Evolutionary conservation across 2,888 invertebrate genomes (phyloP).

Genomic region (Matsumyia berberina): DNA sequence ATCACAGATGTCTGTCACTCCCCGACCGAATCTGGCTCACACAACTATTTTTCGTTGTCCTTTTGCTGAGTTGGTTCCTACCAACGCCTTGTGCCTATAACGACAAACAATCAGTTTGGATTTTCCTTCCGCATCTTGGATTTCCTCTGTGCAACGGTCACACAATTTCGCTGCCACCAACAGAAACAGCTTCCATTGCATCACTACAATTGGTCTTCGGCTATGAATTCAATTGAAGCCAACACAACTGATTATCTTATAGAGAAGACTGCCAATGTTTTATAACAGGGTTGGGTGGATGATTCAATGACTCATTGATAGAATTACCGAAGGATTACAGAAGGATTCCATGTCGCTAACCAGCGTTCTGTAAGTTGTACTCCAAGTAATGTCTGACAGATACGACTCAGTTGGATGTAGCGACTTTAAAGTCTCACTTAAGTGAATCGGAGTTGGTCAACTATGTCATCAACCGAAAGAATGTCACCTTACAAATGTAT

Average conservation of each 20-base stretch:
- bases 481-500: constrained; percentile 7
- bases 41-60: too few species aligned
- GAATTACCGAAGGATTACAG: not conserved
- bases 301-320: not conserved
- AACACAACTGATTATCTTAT: not conserved
- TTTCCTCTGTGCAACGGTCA: too few species aligned
- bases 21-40: too few species aligned
- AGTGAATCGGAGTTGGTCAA: not conserved
- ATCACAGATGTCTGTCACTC: too few species aligned
- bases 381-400: not conserved
- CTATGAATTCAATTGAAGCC: constrained; percentile 5
- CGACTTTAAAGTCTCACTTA: not conserved
- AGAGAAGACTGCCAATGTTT: not conserved
- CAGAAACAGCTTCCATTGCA: not conserved
- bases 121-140: too few species aligned
- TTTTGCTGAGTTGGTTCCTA: too few species aligned
- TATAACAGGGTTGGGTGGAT: not conserved
- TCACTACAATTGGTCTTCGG: constrained; percentile 19
- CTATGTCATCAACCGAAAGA: constrained; percentile 15
- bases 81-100: too few species aligned
- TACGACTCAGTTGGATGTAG: too few species aligned
- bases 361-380: not conserved
- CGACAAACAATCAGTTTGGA: too few species aligned
- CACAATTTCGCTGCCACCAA: too few species aligned
- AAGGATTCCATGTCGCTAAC: not conserved